phyloP scores from a whole-genome alignment of 1,140 invertebrate genomes.

The Chymomyza costata region DNA sequence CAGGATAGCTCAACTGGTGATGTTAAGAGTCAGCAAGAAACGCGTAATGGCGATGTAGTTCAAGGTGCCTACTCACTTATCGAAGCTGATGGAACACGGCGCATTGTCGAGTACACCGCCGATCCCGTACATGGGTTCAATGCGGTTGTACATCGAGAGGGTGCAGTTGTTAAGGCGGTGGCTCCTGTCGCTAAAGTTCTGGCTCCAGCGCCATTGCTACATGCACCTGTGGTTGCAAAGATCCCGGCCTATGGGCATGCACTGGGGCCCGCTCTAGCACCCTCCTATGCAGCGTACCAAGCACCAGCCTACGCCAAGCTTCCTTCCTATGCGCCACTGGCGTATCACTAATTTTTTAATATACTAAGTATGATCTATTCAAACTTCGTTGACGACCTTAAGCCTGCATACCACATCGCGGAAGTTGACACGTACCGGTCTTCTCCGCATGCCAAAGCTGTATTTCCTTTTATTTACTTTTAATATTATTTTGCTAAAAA shows the following conservation, averaged over 20 bases:
- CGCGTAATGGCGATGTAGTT: slow-evolving; percentile 78
- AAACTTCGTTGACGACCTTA: no score
- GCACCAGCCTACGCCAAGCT: slow-evolving; percentile 27
- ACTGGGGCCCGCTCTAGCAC: slow-evolving; percentile 30
- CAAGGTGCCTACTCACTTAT: slow-evolving; percentile 78
- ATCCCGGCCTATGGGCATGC: no score
- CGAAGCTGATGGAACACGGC: slow-evolving; percentile 78
- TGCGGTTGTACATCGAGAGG: slow-evolving; percentile 76
- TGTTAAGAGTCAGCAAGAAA: slow-evolving; percentile 79
- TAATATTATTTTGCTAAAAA: no score
- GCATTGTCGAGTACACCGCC: slow-evolving; percentile 78
- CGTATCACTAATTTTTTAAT: no score
- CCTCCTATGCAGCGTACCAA: slow-evolving; percentile 7
- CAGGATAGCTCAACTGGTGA: slow-evolving; percentile 78
- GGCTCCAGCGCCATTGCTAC: slow-evolving; percentile 60
- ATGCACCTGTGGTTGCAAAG: slow-evolving; percentile 53
- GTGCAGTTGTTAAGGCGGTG: slow-evolving; percentile 74
- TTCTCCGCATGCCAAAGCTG: no score
- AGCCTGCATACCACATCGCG: no score
- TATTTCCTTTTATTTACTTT: no score
- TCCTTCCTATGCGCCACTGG: slow-evolving; percentile 7
- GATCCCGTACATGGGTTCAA: slow-evolving; percentile 78
- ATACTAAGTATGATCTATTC: no score
- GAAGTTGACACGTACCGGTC: no score
- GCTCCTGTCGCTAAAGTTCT: slow-evolving; percentile 68